These are phyloP conservation scores for Bradynema listronoti DNA, from an alignment of 1,140 invertebrate genomes.

Conservation along the genomic window DNA sequence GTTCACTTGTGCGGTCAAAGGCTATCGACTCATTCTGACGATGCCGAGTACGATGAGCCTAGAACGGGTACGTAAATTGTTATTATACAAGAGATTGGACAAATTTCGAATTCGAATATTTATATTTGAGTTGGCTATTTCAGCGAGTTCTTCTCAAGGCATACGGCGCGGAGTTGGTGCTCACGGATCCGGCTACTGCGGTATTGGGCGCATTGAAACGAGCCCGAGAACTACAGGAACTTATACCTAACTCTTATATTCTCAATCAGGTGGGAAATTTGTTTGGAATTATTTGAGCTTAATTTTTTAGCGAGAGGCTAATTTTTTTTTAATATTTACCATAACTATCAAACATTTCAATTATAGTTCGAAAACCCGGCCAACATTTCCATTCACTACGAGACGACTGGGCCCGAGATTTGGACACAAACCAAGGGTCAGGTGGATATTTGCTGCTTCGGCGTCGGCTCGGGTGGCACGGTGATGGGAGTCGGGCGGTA, in stretches of 20 bases:
- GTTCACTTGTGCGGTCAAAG: conserved; percentile 28
- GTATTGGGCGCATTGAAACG: conserved; percentile 48
- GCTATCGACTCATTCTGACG: conserved; percentile 58
- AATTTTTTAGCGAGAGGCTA: neutral
- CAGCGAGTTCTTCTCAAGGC: conserved; percentile 49
- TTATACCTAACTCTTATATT: conserved; percentile 48
- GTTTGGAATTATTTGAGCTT: too few species aligned
- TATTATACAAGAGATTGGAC: neutral
- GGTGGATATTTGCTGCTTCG: conserved; percentile 53
- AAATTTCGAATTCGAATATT: too few species aligned
- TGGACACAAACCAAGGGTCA: conserved; percentile 51
- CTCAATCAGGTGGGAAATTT: conserved; percentile 43
- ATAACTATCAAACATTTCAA: neutral
- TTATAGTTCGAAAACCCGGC: conserved; percentile 53
- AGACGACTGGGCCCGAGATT: conserved; percentile 55
- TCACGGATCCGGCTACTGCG: conserved; percentile 45
- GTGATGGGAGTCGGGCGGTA: conserved; percentile 48
- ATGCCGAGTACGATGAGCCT: conserved; percentile 59
- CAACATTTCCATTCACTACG: conserved; percentile 50
- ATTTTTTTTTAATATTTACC: neutral
- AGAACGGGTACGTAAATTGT: conserved; percentile 22
- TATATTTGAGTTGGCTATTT: conserved; percentile 15
- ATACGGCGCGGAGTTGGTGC: conserved; percentile 52
- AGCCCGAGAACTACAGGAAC: conserved; percentile 36
- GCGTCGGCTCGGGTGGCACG: conserved; percentile 53